These are phyloP conservation scores for Aproaerema taeniolella DNA, from an alignment of 2,888 invertebrate genomes.

Conservation along the genomic window DNA sequence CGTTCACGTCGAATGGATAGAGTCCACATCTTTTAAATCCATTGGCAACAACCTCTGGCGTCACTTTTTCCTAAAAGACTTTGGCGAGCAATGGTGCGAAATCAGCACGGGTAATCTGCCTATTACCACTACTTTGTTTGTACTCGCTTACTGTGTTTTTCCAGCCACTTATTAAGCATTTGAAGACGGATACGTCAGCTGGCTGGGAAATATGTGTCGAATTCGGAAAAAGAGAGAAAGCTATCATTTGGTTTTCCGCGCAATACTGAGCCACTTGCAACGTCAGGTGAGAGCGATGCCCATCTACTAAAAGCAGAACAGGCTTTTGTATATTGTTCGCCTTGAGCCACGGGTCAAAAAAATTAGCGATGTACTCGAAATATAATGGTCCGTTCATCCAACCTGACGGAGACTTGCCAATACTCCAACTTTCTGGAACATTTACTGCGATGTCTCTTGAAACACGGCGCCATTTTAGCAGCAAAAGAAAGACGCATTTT, in stretches of 20 bases:
- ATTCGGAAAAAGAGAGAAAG: slow-evolving; percentile 35
- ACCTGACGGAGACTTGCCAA: slow-evolving; percentile 38
- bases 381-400: slow-evolving; percentile 46
- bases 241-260: slow-evolving; percentile 29
- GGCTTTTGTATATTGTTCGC: slow-evolving; percentile 33
- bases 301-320: slow-evolving; percentile 42
- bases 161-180: slow-evolving; percentile 35
- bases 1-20: slow-evolving; percentile 1
- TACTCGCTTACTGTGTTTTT: slow-evolving; percentile 21
- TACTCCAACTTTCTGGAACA: slow-evolving; percentile 33
- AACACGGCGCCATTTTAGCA: too few species aligned
- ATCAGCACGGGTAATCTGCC: slow-evolving; percentile 12
- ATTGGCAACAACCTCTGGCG: slow-evolving; percentile 4
- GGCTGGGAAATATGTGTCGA: slow-evolving; percentile 43
- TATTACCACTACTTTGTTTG: slow-evolving; percentile 13
- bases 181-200: slow-evolving; percentile 39
- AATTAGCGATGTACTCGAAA: slow-evolving; percentile 41
- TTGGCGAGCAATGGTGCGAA: slow-evolving; percentile 13
- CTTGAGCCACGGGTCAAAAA: slow-evolving; percentile 37
- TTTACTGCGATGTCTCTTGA: slow-evolving; percentile 16
- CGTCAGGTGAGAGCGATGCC: slow-evolving; percentile 41
- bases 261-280: slow-evolving; percentile 38
- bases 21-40: slow-evolving; percentile 7
- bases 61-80: slow-evolving; percentile 9
- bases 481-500: too few species aligned